Conservation (phyloP, 2,113 vertebrate genomes). For the Leptocoma aspasia region DNA sequence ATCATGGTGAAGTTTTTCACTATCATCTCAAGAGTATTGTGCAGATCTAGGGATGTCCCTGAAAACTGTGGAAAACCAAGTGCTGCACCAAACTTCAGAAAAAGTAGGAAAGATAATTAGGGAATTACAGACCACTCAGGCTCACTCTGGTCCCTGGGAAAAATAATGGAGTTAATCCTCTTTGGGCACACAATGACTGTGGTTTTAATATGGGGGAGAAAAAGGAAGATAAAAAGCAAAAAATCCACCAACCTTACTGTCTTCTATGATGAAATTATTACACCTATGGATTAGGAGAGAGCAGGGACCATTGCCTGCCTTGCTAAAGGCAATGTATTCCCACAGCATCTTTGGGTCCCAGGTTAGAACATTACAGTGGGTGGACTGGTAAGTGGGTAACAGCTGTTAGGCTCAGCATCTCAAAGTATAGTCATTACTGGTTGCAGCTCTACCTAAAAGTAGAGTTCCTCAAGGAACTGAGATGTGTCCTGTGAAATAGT, state of each 20-base stretch:
- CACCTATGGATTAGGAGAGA: neutral
- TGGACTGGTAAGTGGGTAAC: neutral
- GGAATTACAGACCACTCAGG: neutral
- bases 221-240: neutral
- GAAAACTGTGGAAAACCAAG: neutral
- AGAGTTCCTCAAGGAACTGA: neutral
- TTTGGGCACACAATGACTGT: neutral
- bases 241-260: neutral
- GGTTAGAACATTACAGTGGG: neutral
- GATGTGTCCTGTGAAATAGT: neutral
- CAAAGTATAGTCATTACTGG: neutral
- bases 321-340: neutral
- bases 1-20: neutral
- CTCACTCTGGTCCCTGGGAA: neutral
- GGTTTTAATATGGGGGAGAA: neutral
- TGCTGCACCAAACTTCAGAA: neutral
- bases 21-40: neutral
- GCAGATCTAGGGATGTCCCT: neutral
- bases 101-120: neutral
- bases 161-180: neutral
- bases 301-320: neutral
- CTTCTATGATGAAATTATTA: neutral
- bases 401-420: neutral
- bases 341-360: neutral
- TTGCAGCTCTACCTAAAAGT: neutral